Base-by-base conservation (phyloP, 2,888 invertebrate genomes). In the Oligia latruncula region DNA sequence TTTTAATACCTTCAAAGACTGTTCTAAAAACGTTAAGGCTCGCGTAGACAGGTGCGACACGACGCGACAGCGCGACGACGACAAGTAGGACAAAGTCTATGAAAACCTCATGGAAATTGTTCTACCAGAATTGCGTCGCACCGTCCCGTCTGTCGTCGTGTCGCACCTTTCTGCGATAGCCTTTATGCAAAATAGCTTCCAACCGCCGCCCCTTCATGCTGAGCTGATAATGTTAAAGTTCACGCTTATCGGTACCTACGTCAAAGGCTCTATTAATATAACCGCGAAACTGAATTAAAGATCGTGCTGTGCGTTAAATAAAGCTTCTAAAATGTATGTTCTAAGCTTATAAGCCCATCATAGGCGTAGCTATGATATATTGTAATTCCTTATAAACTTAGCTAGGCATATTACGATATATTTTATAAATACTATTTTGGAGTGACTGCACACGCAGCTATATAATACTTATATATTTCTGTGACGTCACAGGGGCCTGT, bases 181-280 rank as follows among this genome's bases (percentile, higher is more conserved):
- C n/a, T 58, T 58, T 58, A 82, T 70, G 68, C 60, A 65, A 82
- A 73, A 82, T 77, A 46, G 35, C 64, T 65, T 82, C 65, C 52
- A 73, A 60, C n/a, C 43, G 1, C 49, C 60, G 29, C 80, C 82
- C 58, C 35, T 73, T 23, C 43, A 65, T 46, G 68, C n/a, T 8
- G 20, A 52, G 43, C 52, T 65, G 72, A 82, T 73, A 82, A 82
- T 82, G 77, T 77, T 73, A 73, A 77, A 82, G 82, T 82, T 83
- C 83, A 74, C 23, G 72, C 72, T 52, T 77, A 82, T 82, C 82
- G 64, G 60, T 40, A 29, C 29, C 29, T 29, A 29, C 70, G 64
- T 70, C 77, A 70, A 60, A 52, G 3, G 23, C 40, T 71, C 70
- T 70, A 77, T 70, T 82, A 82, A 70, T 73, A 82, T 60, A 77